Conservation (phyloP, 1,140 invertebrate species). For the Pogonomyrmex californicus region DNA sequence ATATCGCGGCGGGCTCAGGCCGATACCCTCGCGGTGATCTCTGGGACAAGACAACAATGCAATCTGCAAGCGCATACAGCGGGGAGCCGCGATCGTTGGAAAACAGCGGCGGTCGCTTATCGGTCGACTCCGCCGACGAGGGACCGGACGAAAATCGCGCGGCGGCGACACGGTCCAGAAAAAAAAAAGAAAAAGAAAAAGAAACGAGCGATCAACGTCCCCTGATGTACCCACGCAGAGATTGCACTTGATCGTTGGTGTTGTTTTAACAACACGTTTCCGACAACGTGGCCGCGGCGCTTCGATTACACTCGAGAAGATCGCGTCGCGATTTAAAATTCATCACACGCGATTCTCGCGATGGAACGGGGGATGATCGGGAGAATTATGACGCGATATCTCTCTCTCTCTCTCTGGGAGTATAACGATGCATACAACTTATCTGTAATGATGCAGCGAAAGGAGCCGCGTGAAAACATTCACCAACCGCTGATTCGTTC, state of each 20-base stretch:
- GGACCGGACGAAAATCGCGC: conserved; percentile 43
- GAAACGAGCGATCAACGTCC: background rate
- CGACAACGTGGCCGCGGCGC: background rate
- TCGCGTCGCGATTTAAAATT: background rate
- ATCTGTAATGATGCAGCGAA: conserved; percentile 45
- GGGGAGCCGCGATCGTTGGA: conserved; percentile 76
- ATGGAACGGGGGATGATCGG: background rate
- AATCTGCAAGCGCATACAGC: conserved; percentile 75
- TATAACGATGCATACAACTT: conserved; percentile 48
- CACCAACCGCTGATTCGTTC: conserved; percentile 75
- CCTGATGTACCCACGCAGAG: background rate
- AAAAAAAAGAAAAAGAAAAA: background rate
- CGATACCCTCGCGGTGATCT: conserved; percentile 86
- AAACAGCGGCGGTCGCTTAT: conserved; percentile 66
- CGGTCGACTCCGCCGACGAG: conserved; percentile 37
- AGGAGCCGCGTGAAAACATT: conserved; percentile 78
- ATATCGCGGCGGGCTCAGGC: conserved; percentile 80
- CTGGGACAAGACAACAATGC: conserved; percentile 87
- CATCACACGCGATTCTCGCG: background rate
- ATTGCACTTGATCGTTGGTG: conserved; percentile 12
- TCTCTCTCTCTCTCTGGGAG: background rate
- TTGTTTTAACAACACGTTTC: background rate
- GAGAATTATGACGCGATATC: background rate
- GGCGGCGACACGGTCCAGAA: background rate
- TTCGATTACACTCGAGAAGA: background rate